A percentile compares a stretch with the other conserved stretches of the same genome.
Evolutionary conservation across 2,113 vertebrate species (phyloP).

Genomic region (Lichenostomus cassidix): DNA sequence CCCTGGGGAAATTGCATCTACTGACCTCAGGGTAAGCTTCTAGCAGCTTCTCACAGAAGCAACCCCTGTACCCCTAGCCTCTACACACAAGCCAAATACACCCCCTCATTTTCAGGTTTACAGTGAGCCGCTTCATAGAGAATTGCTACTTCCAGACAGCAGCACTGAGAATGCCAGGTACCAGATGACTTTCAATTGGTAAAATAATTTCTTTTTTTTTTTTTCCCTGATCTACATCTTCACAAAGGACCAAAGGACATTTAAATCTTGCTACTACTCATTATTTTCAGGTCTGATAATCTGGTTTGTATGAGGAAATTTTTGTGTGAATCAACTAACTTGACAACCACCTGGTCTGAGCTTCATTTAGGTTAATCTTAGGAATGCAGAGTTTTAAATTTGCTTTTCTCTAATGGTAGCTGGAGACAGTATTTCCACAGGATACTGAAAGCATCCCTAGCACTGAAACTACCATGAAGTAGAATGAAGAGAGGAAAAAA

Average conservation of each 20-base stretch:
- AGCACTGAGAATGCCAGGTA: not conserved
- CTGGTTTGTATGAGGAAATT: not conserved
- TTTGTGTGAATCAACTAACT: not conserved
- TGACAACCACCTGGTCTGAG: not conserved
- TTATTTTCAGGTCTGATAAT: not conserved
- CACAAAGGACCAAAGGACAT: not conserved
- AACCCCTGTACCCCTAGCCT: not conserved
- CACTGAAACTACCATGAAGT: not conserved
- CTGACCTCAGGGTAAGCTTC: not conserved
- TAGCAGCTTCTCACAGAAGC: not conserved
- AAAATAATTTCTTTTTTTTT: not conserved
- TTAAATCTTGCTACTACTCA: not conserved
- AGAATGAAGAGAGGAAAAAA: not conserved
- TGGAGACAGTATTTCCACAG: not conserved
- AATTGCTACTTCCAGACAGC: not conserved
- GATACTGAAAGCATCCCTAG: not conserved
- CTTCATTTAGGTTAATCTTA: not conserved
- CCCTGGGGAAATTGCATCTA: fast-evolving
- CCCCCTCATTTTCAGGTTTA: not conserved
- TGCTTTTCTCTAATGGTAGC: not conserved
- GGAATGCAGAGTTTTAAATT: not conserved
- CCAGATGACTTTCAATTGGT: not conserved
- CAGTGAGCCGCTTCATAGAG: not conserved
- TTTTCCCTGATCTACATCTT: not conserved
- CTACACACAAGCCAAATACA: not conserved